A percentile compares a stretch with the other conserved stretches of the same genome.
Conservation (phyloP, 2,797 vertebrate genomes). For the Florisuga fusca region DNA sequence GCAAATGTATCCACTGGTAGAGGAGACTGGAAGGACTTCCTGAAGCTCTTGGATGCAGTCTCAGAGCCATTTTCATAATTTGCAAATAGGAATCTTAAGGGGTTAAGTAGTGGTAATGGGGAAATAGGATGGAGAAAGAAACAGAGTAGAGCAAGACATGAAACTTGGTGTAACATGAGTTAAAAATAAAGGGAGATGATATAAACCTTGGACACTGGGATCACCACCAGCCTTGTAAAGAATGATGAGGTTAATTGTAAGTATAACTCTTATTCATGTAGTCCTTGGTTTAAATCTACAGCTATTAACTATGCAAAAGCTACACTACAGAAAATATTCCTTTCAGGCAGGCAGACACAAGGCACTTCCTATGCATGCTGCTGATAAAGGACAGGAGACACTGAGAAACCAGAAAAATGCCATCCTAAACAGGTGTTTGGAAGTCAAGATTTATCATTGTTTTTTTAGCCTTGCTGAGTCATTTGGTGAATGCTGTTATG, state of each 20-base stretch:
- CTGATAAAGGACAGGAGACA: background rate
- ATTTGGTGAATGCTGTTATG: background rate
- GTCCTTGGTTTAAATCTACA: background rate
- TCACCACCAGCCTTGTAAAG: background rate
- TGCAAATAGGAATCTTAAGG: background rate
- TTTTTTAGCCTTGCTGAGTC: background rate
- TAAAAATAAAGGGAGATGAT: background rate
- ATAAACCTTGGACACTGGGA: background rate
- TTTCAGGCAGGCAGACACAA: background rate
- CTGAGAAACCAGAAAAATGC: background rate
- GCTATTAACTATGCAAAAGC: background rate
- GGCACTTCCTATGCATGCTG: background rate
- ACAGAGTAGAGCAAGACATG: background rate
- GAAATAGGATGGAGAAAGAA: background rate
- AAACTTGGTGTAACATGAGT: background rate
- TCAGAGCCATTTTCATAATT: background rate
- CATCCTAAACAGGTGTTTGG: background rate
- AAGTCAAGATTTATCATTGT: background rate
- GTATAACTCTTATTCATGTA: fast-evolving
- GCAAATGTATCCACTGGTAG: background rate
- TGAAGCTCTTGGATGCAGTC: background rate
- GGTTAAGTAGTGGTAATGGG: background rate
- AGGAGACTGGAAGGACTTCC: background rate
- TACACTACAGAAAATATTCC: background rate
- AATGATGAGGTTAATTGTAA: background rate